phyloP scores from a whole-genome alignment of 2,113 vertebrate species.

The Notechis scutatus region DNA sequence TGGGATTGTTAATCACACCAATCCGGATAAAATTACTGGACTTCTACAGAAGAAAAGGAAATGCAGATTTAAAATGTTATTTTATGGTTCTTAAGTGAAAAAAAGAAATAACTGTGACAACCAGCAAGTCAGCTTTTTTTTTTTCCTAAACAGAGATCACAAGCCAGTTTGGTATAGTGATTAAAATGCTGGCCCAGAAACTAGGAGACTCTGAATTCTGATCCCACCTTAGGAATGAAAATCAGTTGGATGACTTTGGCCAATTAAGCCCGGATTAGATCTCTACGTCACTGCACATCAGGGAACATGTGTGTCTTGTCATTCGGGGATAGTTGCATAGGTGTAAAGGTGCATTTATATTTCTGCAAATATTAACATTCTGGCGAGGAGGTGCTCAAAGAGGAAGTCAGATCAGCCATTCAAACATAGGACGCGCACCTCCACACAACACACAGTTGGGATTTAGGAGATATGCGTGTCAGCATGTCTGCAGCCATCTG shows the following conservation, averaged over 20 bases:
- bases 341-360: not conserved
- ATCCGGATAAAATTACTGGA: conserved; percentile 91
- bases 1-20: conserved; percentile 90
- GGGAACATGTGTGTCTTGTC: not conserved
- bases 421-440: not conserved
- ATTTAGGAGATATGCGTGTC: not conserved
- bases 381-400: not conserved
- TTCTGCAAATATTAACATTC: not conserved
- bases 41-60: conserved; percentile 66
- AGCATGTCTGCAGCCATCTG: not conserved
- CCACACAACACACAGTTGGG: not conserved
- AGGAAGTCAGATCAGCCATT: not conserved
- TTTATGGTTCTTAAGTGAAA: conserved; percentile 15
- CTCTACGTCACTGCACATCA: not conserved
- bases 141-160: not conserved
- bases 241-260: not conserved
- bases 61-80: conserved; percentile 9
- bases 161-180: not conserved
- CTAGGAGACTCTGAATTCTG: not conserved
- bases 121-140: not conserved
- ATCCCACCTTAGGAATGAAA: not conserved
- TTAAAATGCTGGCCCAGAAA: not conserved
- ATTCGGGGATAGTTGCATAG: not conserved
- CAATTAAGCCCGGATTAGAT: not conserved
- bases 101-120: not conserved